Evolutionary conservation across 2,888 invertebrate species (phyloP).

Genomic region (Drosophila melanosoma): DNA sequence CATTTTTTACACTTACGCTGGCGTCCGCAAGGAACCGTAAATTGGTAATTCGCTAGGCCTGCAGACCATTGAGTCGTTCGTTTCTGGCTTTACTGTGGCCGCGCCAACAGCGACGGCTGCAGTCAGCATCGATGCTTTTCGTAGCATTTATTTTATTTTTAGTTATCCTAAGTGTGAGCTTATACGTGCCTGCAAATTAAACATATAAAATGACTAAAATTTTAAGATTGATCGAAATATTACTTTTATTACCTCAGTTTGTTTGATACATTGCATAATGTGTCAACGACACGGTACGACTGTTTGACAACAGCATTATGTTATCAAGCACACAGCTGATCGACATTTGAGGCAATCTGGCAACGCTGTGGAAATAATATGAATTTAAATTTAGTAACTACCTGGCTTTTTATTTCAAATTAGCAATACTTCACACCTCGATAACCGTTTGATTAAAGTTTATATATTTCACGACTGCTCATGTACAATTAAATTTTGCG

Average conservation of each 20-base stretch:
- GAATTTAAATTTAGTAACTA: neutral
- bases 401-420: neutral
- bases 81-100: slow-evolving; percentile 3
- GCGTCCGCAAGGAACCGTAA: slow-evolving; percentile 77
- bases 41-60: slow-evolving; percentile 83
- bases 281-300: slow-evolving; percentile 59
- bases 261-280: slow-evolving; percentile 61
- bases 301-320: slow-evolving; percentile 37
- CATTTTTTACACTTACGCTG: slow-evolving; percentile 64
- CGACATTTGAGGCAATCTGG: slow-evolving; percentile 6
- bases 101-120: slow-evolving; percentile 74
- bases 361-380: slow-evolving; percentile 5
- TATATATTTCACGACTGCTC: neutral
- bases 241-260: slow-evolving; percentile 48
- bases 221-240: slow-evolving; percentile 37
- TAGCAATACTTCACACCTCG: neutral
- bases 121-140: slow-evolving; percentile 59
- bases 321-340: slow-evolving; percentile 35
- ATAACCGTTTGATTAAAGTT: neutral
- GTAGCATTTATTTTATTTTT: slow-evolving; percentile 52
- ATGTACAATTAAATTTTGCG: neutral
- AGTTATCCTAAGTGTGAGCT: slow-evolving; percentile 12
- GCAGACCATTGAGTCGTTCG: slow-evolving; percentile 54
- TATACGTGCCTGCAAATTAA: slow-evolving; percentile 34
- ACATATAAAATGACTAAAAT: slow-evolving; percentile 53